Conservation (phyloP, 2,797 vertebrate species). For the Chlorospingus flavigularis region DNA sequence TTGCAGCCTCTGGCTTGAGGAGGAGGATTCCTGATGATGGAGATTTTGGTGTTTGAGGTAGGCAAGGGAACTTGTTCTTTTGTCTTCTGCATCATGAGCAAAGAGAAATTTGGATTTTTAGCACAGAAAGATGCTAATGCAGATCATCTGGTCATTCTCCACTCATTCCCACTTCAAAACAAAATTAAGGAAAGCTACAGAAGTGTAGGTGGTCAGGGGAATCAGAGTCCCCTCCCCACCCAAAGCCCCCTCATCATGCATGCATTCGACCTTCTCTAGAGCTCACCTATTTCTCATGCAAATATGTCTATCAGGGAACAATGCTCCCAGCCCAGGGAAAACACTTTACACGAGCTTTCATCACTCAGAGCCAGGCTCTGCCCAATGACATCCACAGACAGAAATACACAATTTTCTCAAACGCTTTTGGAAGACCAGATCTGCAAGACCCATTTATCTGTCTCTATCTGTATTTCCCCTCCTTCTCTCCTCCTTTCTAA, state of each 20-base stretch:
- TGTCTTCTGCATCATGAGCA: fast-evolving
- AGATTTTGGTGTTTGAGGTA: not conserved
- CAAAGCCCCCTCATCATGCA: not conserved
- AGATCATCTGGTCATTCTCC: fast-evolving
- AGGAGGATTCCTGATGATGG: not conserved
- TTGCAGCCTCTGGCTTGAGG: not conserved
- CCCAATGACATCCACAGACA: fast-evolving
- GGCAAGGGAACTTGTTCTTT: not conserved
- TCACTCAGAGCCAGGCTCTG: not conserved
- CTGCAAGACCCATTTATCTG: not conserved
- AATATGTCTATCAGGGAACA: slow-evolving; percentile 19
- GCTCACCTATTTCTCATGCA: slow-evolving; percentile 28
- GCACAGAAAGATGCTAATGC: fast-evolving
- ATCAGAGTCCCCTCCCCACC: not conserved
- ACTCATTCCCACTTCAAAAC: fast-evolving
- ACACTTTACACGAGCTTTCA: not conserved
- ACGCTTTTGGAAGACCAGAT: not conserved
- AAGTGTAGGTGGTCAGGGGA: not conserved
- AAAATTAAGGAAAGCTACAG: not conserved
- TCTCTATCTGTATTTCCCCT: not conserved
- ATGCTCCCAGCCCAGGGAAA: not conserved
- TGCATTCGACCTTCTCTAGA: not conserved
- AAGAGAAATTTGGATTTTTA: not conserved
- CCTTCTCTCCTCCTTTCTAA: not conserved
- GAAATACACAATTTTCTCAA: not conserved